Base-by-base conservation (phyloP, 1,140 invertebrate genomes). In the Microplitis demolitor region DNA sequence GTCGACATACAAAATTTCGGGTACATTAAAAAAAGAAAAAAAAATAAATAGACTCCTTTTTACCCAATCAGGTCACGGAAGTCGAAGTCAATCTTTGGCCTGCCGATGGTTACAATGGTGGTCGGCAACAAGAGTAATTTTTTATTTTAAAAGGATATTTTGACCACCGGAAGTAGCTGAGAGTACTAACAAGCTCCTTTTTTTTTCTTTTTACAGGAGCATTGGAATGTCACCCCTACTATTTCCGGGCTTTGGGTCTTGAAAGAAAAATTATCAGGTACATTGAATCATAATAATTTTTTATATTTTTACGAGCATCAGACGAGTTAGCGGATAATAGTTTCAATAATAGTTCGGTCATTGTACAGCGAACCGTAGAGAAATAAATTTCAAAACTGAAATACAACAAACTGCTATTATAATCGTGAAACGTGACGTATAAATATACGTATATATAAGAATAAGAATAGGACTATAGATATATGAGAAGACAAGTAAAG, bases 151-250 rank as follows among this genome's bases (percentile, higher is more conserved):
- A 24, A 24, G 24, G 24, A 24, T 24, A 24, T 9, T 67, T 24
- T 67, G 66, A 67, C 66, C 66, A 53, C 66, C 66, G 66, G 66
- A 67, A 67, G 50, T 54, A 31, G 51, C 50, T 67, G 13, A 31
- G 31, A 66, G 37, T 24, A 66, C 24, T 24, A 24, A 24, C 24
- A 24, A 9, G 39, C 6, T 56, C n/a, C 53, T 56, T 56, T 56
- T 24, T 24, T 24, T 56, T 56, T 56, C n/a, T 6, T 56, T 56
- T 24, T 24, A 56, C 11, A 9, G 39, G 11, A 45, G 5, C 39
- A 24, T 24, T 45, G 39, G 39, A 45, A 45, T 45, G 39, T 45
- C 39, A 56, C 24, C 53, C n/a, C 53, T 24, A 8, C 24, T 24
- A n/a, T 56, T 56, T 56, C 53, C 53, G 53, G 53, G 3, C n/a